A percentile compares a stretch with the other conserved stretches of the same genome.
phyloP scores from a whole-genome alignment of 1,140 invertebrate genomes.

The Paralvinella palmiformis region DNA sequence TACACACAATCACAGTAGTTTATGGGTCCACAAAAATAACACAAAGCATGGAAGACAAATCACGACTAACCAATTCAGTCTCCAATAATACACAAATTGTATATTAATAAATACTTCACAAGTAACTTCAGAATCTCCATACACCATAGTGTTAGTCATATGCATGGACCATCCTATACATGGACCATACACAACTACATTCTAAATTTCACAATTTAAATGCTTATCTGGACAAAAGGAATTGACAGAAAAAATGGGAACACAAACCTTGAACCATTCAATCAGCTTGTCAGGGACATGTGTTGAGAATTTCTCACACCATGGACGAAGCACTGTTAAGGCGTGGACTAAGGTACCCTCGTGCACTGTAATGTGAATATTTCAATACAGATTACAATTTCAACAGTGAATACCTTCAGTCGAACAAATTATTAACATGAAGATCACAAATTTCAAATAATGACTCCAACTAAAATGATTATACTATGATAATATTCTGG shows the following conservation, averaged over 20 bases:
- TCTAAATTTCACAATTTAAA: neutral
- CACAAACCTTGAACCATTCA: constrained; percentile 67
- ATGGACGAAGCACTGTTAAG: constrained; percentile 71
- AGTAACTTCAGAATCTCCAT: too few relatives aligned
- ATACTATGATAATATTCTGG: neutral
- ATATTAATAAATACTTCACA: neutral
- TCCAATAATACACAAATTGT: constrained; percentile 40
- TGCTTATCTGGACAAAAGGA: neutral
- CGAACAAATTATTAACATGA: neutral
- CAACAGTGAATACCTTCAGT: neutral
- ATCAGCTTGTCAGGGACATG: constrained; percentile 65
- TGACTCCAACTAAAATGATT: neutral
- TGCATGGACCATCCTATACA: neutral
- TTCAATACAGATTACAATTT: too few relatives aligned
- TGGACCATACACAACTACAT: neutral
- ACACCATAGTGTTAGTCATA: too few relatives aligned
- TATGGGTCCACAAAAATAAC: too few relatives aligned
- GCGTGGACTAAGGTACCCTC: constrained; percentile 81
- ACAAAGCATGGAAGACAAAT: too few relatives aligned
- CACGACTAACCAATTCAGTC: too few relatives aligned
- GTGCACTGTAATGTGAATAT: constrained; percentile 59
- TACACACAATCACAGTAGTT: too few relatives aligned
- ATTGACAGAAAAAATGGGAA: constrained; percentile 5
- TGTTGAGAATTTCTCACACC: constrained; percentile 66
- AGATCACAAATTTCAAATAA: neutral